A percentile compares a stretch with the other conserved stretches of the same genome.
Evolutionary conservation across 2,113 vertebrate species (phyloP).

Genomic region (Misgurnus mizolepis): DNA sequence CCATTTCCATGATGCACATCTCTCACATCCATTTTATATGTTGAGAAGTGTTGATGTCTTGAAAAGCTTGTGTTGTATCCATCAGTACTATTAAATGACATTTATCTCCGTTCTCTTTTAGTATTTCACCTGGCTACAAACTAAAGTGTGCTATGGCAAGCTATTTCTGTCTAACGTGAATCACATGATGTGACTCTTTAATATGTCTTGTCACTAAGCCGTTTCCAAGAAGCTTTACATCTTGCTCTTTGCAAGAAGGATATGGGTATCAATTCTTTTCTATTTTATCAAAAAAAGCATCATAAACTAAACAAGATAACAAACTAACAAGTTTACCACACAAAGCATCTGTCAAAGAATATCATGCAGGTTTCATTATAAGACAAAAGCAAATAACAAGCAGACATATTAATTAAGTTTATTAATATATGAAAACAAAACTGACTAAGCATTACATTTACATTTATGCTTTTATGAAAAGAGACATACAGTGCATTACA

Average conservation of each 20-base stretch:
- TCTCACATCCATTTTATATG: background rate
- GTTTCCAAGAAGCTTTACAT: constrained; percentile 34
- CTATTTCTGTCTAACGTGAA: constrained; percentile 36
- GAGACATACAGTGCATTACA: no score
- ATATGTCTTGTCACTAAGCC: constrained; percentile 36
- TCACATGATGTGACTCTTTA: constrained; percentile 18
- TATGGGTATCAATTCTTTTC: constrained; percentile 9
- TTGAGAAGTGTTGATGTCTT: background rate
- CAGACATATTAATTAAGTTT: no score
- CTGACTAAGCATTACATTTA: no score
- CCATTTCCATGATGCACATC: background rate
- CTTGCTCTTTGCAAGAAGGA: constrained; percentile 9
- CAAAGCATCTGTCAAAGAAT: no score
- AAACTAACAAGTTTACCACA: no score
- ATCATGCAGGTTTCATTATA: no score
- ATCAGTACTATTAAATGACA: constrained; percentile 10
- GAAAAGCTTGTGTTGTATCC: constrained; percentile 5
- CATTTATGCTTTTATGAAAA: no score
- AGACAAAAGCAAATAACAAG: no score
- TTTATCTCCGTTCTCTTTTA: background rate
- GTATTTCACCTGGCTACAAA: constrained; percentile 23
- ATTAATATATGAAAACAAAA: no score
- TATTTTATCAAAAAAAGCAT: background rate
- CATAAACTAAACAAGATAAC: background rate
- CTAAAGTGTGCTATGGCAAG: background rate